Base-by-base conservation (phyloP, 2,113 vertebrate genomes). In the Peromyscus leucopus region DNA sequence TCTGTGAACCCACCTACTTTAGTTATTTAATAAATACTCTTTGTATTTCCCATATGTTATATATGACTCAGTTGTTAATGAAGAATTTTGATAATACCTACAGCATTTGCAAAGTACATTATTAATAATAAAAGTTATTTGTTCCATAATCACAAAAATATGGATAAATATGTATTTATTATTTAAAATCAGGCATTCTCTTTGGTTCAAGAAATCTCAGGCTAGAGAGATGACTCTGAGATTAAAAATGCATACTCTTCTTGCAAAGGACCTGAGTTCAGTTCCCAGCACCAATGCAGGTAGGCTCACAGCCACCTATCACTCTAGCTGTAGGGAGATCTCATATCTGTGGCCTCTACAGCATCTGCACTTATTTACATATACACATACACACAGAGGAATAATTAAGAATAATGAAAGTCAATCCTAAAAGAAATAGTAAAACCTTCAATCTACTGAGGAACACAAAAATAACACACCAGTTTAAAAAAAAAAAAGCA, bases 141-240 rank as follows among this genome's bases (percentile, higher is more conserved):
- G 17, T 24, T 1, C 21, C 42, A 95, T 33, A 69, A 93, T 79
- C 7, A 92, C 85, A 57, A 59, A 91, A 79, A 89, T 26, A 42
- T 85, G 5, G 61, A 90, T 74, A 48, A 95, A 55, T 79, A 78
- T 55, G 1, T 42, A n/a, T 55, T n/a, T 67, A 69, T 85, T 76
- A 74, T 80, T 95, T 71, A 87, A 87, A 95, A 94, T 13, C 13
- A 33, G 51, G 39, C 82, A 2, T 16, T 94, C 9, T 93, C 84
- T 93, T 97, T 61, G 76, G 90, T 65, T 98, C 96, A 97, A 90
- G 96, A 95, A 96, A 69, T 31, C 55, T 36, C 10, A 63, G 13
- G 3, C 22, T 84, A 42, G n/a, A 61, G 57, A 61, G 22, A 42
- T 61, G 24, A 13, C 24, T 84, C 21, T 9, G 39, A 42, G n/a